Conservation (phyloP, 2,797 vertebrate species). For the Moxostoma hubbsi region DNA sequence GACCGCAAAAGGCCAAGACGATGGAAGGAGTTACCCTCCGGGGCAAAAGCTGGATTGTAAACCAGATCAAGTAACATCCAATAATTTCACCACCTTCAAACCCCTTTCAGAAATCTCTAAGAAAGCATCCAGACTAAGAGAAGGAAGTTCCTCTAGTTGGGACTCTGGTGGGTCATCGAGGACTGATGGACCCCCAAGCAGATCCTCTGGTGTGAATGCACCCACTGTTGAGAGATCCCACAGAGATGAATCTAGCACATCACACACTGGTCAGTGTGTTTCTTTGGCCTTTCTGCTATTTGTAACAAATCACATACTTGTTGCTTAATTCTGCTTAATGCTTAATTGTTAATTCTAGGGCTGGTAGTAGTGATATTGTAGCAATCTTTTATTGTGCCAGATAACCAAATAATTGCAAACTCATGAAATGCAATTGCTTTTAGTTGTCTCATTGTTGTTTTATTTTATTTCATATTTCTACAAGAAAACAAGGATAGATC, state of each 20-base stretch:
- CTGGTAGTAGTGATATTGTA: too few relatives aligned
- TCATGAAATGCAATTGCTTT: neutral
- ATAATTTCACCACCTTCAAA: slow-evolving; percentile 76
- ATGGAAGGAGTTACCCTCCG: slow-evolving; percentile 65
- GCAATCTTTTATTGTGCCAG: neutral
- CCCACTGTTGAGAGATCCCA: slow-evolving; percentile 57
- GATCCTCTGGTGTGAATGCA: slow-evolving; percentile 59
- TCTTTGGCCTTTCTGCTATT: neutral
- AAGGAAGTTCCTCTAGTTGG: slow-evolving; percentile 59
- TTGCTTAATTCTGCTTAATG: too few relatives aligned
- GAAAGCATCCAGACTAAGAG: slow-evolving; percentile 62
- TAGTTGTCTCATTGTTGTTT: neutral
- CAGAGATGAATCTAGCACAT: slow-evolving; percentile 61
- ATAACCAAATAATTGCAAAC: neutral
- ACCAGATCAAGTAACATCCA: slow-evolving; percentile 64
- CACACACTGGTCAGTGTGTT: slow-evolving; percentile 70
- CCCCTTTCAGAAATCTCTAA: slow-evolving; percentile 69
- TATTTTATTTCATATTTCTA: slow-evolving; percentile 50
- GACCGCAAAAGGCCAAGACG: slow-evolving; percentile 57
- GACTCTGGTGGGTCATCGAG: slow-evolving; percentile 72
- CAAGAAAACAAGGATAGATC: slow-evolving; percentile 74
- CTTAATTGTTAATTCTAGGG: too few relatives aligned
- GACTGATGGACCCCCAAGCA: slow-evolving; percentile 67
- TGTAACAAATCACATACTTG: too few relatives aligned
- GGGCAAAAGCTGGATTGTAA: slow-evolving; percentile 58